Conservation (phyloP, 2,113 vertebrate genomes). For the Apodemus speciosus region DNA sequence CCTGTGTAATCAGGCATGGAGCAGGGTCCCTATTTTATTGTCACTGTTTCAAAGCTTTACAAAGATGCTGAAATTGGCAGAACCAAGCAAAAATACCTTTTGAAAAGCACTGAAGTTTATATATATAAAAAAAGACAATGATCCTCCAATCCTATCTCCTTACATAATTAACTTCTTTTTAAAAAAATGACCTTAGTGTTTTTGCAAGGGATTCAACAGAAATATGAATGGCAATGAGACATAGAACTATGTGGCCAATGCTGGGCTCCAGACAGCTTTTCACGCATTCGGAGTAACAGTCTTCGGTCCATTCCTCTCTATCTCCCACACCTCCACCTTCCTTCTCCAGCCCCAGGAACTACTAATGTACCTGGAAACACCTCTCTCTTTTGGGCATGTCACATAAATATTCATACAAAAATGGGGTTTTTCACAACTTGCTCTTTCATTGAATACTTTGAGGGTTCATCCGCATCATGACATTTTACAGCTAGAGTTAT, state of each 20-base stretch:
- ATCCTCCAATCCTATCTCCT: conserved; percentile 3
- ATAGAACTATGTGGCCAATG: neutral
- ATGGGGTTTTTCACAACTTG: neutral
- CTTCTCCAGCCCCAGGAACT: neutral
- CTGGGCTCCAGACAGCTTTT: neutral
- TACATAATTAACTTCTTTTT: neutral
- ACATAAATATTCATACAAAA: neutral
- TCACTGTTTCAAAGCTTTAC: neutral
- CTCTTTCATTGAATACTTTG: neutral
- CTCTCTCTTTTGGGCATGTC: neutral
- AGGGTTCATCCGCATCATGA: neutral
- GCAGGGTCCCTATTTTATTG: neutral
- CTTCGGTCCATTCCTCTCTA: neutral
- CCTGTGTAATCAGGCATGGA: neutral
- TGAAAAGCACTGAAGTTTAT: neutral
- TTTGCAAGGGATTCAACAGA: conserved; percentile 14
- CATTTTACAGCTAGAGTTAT: neutral
- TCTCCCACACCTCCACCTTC: neutral
- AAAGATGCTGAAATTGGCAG: neutral
- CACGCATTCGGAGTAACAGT: neutral
- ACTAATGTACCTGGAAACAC: neutral
- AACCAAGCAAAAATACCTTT: conserved; percentile 28
- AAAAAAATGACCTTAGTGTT: neutral
- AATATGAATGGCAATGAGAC: neutral
- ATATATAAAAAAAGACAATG: conserved; percentile 3